Evolutionary conservation across 2,113 vertebrate genomes (phyloP).

Genomic region (Psilopsiagon aurifrons): DNA sequence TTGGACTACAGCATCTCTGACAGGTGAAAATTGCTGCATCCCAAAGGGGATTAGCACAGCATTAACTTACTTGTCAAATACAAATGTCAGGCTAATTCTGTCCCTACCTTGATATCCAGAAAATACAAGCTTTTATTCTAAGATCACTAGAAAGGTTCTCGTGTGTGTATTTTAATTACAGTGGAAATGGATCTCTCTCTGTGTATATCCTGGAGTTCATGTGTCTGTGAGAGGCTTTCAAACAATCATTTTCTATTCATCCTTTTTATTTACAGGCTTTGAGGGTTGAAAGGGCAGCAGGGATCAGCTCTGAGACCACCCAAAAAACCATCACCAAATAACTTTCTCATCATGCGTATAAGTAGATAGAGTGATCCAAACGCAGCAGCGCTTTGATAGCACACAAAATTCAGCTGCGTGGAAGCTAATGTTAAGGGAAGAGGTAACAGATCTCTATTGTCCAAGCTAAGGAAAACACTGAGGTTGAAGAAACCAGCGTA

Average conservation of each 20-base stretch:
- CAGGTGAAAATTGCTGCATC: neutral
- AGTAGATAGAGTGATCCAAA: neutral
- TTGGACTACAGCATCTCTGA: neutral
- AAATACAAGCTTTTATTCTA: neutral
- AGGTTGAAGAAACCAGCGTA: neutral
- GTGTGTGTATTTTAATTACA: neutral
- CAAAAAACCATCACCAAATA: no score
- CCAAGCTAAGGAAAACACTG: neutral
- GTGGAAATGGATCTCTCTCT: neutral
- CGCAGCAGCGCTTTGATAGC: neutral
- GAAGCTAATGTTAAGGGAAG: neutral
- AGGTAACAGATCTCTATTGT: neutral
- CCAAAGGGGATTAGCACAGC: neutral
- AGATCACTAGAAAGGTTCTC: neutral
- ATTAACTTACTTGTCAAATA: neutral
- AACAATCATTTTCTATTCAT: neutral
- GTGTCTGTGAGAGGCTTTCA: no score
- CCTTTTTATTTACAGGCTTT: neutral
- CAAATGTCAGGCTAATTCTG: neutral
- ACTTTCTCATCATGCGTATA: neutral
- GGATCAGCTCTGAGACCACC: neutral
- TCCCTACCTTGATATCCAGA: neutral
- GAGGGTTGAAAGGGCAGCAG: neutral
- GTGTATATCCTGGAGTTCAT: neutral
- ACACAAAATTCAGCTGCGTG: neutral